A percentile compares a stretch with the other conserved stretches of the same genome.
Conservation (phyloP, 2,113 vertebrate species). For the Ptilorrhoa leucosticta region DNA sequence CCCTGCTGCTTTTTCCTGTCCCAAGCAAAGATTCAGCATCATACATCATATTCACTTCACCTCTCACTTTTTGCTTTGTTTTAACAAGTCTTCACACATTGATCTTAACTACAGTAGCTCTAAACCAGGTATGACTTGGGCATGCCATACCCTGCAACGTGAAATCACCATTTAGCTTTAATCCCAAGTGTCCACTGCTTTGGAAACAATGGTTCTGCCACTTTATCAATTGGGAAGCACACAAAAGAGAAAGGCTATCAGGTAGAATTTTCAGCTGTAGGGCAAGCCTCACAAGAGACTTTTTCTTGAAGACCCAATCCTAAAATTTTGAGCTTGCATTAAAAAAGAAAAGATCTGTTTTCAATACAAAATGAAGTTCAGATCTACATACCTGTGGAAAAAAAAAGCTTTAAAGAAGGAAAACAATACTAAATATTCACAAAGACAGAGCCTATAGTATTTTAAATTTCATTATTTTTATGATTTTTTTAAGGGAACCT, state of each 20-base stretch:
- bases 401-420: neutral
- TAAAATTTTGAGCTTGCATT: neutral
- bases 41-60: neutral
- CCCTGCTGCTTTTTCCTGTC: neutral
- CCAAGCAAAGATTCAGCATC: neutral
- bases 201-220: neutral
- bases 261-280: neutral
- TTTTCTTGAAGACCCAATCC: neutral
- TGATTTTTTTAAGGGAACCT: neutral
- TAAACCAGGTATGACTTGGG: neutral
- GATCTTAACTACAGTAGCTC: neutral
- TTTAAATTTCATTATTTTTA: neutral
- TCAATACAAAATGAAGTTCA: neutral
- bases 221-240: neutral
- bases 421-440: neutral
- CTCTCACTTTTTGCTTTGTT: neutral
- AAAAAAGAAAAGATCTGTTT: neutral
- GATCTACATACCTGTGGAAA: rapidly evolving
- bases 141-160: rapidly evolving
- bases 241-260: neutral
- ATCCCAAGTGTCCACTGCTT: neutral
- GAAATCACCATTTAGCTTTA: neutral
- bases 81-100: neutral
- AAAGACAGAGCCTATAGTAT: neutral
- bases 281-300: neutral